Base-by-base conservation (phyloP, 2,888 invertebrate genomes). In the Pelosia muscerda region DNA sequence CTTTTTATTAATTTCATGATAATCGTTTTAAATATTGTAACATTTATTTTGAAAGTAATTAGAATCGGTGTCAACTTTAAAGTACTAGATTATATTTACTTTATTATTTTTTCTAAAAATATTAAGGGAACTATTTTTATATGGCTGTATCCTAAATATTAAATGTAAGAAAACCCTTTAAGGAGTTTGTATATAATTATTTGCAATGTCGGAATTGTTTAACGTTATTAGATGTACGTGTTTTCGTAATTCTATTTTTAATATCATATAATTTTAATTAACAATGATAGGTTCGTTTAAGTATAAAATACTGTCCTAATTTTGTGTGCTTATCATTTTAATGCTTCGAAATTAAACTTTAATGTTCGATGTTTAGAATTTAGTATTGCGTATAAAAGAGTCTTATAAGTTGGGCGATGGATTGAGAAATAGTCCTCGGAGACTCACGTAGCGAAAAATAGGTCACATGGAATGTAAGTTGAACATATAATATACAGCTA, bases 121-220 rank as follows among this genome's bases (percentile, higher is more conserved):
- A 68, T 62, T 75, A 60, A 78, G 61, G 26, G 15, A 59, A 69
- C 73, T 73, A 76, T 81, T 79, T 80, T 81, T 76, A 74, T 77
- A 82, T 79, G 78, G 78, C 82, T 82, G 62, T 78, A 77, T 82
- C 72, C 82, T 81, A 81, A 82, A 81, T 74, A 78, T 74, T 77
- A 77, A 67, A 55, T 34, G 56, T 76, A 79, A 69, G 74, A 65
- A 59, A 55, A 60, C 65, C 76, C 78, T 75, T 42, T 65, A 49
- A 71, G 75, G 73, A 69, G 42, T 73, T 66, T 80, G 73, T 74
- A 81, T 69, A 69, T 71, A 67, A 74, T 72, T 67, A 67, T 79
- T 80, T 81, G 81, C 81, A 81, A 79, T 79, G 81, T 77, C 57
- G 81, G 80, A 81, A 81, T 81, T 81, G 81, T 75, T 80, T 75